A percentile compares a stretch with the other conserved stretches of the same genome.
phyloP scores from a whole-genome alignment of 2,797 vertebrate genomes.

The Pipistrellus pygmaeus region DNA sequence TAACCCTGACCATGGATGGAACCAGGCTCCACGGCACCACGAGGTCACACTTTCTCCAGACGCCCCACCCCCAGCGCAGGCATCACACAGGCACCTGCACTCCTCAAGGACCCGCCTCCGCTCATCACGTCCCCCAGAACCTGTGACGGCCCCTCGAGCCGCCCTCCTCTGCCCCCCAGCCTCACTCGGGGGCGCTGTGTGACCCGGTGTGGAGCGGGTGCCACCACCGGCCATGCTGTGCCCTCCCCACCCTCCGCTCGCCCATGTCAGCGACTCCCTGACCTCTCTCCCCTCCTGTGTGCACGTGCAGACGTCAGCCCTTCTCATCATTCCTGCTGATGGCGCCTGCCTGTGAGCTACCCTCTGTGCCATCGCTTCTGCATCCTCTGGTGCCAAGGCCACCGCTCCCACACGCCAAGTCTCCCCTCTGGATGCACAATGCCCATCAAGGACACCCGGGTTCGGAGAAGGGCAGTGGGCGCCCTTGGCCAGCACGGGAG shows the following conservation, averaged over 20 bases:
- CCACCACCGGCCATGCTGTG: accelerated
- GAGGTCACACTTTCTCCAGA: neutral
- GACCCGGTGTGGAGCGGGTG: neutral
- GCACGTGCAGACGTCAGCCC: neutral
- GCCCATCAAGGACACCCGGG: neutral
- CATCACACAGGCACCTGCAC: accelerated
- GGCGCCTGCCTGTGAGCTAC: neutral
- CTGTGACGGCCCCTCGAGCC: accelerated
- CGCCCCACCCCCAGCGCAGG: neutral
- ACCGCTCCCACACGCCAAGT: accelerated
- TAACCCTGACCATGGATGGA: neutral
- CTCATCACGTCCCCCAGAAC: accelerated
- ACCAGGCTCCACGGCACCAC: neutral
- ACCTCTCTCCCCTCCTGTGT: neutral
- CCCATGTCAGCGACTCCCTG: accelerated
- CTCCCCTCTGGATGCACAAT: accelerated
- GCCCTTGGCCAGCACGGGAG: neutral
- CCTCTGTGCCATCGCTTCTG: accelerated
- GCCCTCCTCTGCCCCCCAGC: accelerated
- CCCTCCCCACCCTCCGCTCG: neutral
- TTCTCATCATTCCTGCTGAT: accelerated
- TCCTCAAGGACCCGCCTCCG: accelerated
- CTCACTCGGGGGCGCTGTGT: accelerated
- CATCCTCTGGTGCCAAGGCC: neutral
- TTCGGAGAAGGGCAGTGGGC: neutral